Evolutionary conservation across 2,797 vertebrate species (phyloP), one percentile per base, ranked within the genome.

Genomic region (Masticophis lateralis): DNA sequence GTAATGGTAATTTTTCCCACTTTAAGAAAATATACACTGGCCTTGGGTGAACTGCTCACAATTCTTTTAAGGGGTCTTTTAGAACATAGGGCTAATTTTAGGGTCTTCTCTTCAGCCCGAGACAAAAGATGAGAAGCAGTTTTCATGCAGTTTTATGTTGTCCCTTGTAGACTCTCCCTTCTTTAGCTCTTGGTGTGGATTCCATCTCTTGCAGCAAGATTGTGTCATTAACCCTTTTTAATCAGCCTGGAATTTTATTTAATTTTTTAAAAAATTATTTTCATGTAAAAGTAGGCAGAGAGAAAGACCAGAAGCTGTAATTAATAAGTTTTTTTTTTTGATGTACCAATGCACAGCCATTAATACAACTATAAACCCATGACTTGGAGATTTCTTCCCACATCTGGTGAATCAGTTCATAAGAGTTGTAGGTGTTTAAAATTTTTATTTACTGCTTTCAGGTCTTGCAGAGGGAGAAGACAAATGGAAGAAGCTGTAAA

Each of bases 1-100:
- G 56, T 69, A 60, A 51, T 86, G 90, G 90, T 91, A 92, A 69
- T 92, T 94, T 95, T 91, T 91, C 69, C 89, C 93, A 89, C 61
- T 94, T 91, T 90, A 47, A 92, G 93, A 90, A 96, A 95, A 92
- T 56, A 0, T 14, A 92, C 95, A 95, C 91, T 91, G 96, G 4
- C 56, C 27, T 95, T 94, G 69, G 91, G 91, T 95, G 94, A 95
- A 96, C 92, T 91, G 91, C 95, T 97, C 95, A 86, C 94, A 95
- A 18, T 69, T 32, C n/a, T 32, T 32, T 69, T 69, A 32, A 32
- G n/a, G 66, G 1, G 14, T 32, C 6, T 69, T 69, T 69, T 69
- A 32, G 6, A n/a, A 3, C 66, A 32, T 8, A 97, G 92, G 87
- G 88, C 59, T 90, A 94, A 60, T 92, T 95, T 96, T 95, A 95